These are phyloP conservation scores for Tenebrio molitor DNA, from an alignment of 1,140 invertebrate species.

Conservation along the genomic window DNA sequence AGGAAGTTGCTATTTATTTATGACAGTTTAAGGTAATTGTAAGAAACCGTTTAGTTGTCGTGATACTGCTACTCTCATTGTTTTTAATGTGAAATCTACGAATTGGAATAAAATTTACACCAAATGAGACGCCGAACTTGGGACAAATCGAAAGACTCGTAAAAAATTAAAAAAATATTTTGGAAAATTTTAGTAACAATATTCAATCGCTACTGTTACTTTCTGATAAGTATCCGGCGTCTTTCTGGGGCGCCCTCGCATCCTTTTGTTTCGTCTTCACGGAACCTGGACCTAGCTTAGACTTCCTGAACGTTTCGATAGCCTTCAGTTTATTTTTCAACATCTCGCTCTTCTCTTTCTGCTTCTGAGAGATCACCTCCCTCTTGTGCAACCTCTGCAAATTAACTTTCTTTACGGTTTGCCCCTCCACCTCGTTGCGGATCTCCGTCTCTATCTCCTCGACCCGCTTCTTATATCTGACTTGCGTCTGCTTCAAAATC, in stretches of 20 bases:
- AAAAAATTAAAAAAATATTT: no score
- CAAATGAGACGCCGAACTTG: no score
- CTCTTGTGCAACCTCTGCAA: slow-evolving; percentile 58
- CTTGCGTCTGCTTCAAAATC: slow-evolving; percentile 58
- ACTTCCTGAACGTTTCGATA: slow-evolving; percentile 80
- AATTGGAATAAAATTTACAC: slow-evolving; percentile 42
- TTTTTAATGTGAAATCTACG: slow-evolving; percentile 15
- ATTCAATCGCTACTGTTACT: slow-evolving; percentile 65
- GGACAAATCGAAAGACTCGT: no score
- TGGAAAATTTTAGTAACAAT: slow-evolving; percentile 4
- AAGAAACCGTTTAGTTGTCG: slow-evolving; percentile 33
- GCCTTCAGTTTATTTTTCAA: slow-evolving; percentile 81
- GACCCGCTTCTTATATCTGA: slow-evolving; percentile 50
- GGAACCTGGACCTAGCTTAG: slow-evolving; percentile 72
- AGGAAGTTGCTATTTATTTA: slow-evolving; percentile 42
- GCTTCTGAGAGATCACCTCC: slow-evolving; percentile 81
- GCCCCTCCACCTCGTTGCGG: slow-evolving; percentile 56
- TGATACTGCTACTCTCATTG: slow-evolving; percentile 38
- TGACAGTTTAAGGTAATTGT: slow-evolving; percentile 19
- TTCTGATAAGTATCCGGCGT: slow-evolving; percentile 78
- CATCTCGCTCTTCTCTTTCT: slow-evolving; percentile 75
- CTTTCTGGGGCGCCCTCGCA: slow-evolving; percentile 68
- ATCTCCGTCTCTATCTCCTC: slow-evolving; percentile 56
- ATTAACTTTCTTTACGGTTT: slow-evolving; percentile 52
- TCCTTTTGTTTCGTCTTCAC: slow-evolving; percentile 68